Conservation (phyloP, 1,140 invertebrate genomes). For the Thaumatotibia leucotreta region DNA sequence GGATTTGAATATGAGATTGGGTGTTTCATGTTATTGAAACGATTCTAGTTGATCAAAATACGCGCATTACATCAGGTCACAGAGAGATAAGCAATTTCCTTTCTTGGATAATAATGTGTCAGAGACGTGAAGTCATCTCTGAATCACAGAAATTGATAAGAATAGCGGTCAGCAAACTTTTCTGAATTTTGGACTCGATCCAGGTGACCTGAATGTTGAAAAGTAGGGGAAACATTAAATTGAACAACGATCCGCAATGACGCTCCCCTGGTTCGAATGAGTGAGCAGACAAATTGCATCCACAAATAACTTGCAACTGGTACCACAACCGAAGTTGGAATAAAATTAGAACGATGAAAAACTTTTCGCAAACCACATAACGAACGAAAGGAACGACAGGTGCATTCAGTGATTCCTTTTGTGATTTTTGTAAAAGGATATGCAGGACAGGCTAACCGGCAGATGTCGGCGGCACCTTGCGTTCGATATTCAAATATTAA, state of each 20-base stretch:
- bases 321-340: slow-evolving; percentile 18
- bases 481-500: slow-evolving; percentile 17
- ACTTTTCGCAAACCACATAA: background rate
- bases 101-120: background rate
- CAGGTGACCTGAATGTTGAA: slow-evolving; percentile 62
- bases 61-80: background rate
- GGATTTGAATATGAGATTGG: background rate
- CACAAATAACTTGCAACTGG: slow-evolving; percentile 34
- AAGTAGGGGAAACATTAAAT: slow-evolving; percentile 42
- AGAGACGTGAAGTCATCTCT: background rate
- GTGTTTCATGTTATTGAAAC: background rate
- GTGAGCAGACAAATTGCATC: slow-evolving; percentile 25
- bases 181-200: slow-evolving; percentile 54
- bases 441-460: slow-evolving; percentile 19
- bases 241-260: slow-evolving; percentile 24
- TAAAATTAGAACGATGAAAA: background rate
- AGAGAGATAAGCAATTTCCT: background rate
- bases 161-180: slow-evolving; percentile 29
- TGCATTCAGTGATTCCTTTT: slow-evolving; percentile 51
- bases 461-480: slow-evolving; percentile 60
- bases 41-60: background rate
- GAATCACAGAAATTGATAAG: slow-evolving; percentile 4
- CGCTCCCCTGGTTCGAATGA: background rate
- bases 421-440: slow-evolving; percentile 41
- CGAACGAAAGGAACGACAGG: slow-evolving; percentile 31